These are phyloP conservation scores for Knipowitschia caucasica DNA, from an alignment of 2,797 vertebrate genomes.

Conservation along the genomic window DNA sequence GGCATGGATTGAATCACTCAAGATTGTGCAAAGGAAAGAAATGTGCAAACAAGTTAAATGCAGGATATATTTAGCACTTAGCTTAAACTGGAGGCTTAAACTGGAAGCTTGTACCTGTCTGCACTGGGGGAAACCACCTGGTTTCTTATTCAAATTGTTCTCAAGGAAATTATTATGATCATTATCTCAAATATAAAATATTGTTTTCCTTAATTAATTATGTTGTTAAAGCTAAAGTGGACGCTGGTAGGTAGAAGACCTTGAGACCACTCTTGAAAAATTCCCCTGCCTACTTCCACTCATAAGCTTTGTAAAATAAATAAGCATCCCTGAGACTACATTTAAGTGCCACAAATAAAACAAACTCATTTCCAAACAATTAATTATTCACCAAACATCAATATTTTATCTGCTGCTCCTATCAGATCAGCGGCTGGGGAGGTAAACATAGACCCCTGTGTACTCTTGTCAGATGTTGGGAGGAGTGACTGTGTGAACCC, in stretches of 20 bases:
- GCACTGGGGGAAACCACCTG: too few relatives aligned
- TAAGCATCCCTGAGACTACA: conserved; percentile 26
- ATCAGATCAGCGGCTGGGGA: conserved; percentile 25
- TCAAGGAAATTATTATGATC: too few relatives aligned
- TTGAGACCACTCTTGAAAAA: background rate
- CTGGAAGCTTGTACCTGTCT: too few relatives aligned
- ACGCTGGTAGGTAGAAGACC: conserved; percentile 17
- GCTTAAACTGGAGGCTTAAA: too few relatives aligned
- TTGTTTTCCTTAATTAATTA: too few relatives aligned
- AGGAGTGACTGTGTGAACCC: conserved; percentile 10
- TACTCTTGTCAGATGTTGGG: conserved; percentile 12
- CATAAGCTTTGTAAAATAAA: conserved; percentile 11
- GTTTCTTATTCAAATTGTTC: too few relatives aligned
- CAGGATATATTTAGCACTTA: too few relatives aligned
- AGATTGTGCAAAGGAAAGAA: too few relatives aligned
- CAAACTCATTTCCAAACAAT: conserved; percentile 34
- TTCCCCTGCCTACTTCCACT: conserved; percentile 9
- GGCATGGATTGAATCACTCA: too few relatives aligned
- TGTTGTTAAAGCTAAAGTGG: background rate
- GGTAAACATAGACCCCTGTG: conserved; percentile 18
- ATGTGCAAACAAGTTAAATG: too few relatives aligned
- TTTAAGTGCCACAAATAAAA: conserved; percentile 29
- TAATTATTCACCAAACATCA: conserved; percentile 59
- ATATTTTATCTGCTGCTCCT: conserved; percentile 40
- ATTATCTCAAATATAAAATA: too few relatives aligned